Percentiles rank a stretch among this genome's conserved stretches.
phyloP scores from a whole-genome alignment of 2,888 invertebrate species.

The Agapostemon virescens region DNA sequence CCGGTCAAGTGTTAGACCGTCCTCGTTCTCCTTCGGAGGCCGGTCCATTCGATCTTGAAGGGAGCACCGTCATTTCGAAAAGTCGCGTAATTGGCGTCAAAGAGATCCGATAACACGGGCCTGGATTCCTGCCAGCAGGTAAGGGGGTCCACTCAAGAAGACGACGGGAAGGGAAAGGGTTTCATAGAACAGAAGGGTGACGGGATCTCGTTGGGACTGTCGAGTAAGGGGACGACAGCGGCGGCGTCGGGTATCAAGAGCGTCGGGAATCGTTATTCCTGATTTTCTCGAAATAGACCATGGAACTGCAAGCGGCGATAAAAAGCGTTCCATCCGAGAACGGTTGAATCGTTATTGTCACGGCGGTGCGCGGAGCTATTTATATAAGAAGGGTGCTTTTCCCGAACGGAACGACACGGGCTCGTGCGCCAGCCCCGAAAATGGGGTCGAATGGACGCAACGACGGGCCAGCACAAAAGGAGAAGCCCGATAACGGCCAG shows the following conservation, averaged over 20 bases:
- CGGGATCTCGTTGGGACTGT: background rate
- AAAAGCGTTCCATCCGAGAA: slow-evolving; percentile 57
- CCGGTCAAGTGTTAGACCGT: background rate
- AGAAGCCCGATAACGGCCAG: slow-evolving; percentile 62
- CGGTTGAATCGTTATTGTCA: slow-evolving; percentile 65
- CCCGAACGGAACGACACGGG: slow-evolving; percentile 19
- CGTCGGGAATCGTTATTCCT: slow-evolving; percentile 56
- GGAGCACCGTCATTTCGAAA: slow-evolving; percentile 32
- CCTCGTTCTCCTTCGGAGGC: background rate
- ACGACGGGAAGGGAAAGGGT: slow-evolving; percentile 44
- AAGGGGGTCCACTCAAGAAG: slow-evolving; percentile 31
- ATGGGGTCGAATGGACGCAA: slow-evolving; percentile 57
- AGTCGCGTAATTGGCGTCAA: slow-evolving; percentile 67
- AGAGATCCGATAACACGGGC: slow-evolving; percentile 64
- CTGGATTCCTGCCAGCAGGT: slow-evolving; percentile 60
- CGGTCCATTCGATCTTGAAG: background rate
- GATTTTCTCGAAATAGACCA: slow-evolving; percentile 52
- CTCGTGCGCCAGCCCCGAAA: slow-evolving; percentile 47
- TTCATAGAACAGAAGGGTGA: slow-evolving; percentile 29
- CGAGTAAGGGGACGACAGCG: slow-evolving; percentile 15
- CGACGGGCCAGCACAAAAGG: slow-evolving; percentile 49
- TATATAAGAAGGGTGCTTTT: slow-evolving; percentile 58
- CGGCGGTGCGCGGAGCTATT: slow-evolving; percentile 54
- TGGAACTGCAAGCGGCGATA: slow-evolving; percentile 53
- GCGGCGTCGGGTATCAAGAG: slow-evolving; percentile 34